phyloP scores from a whole-genome alignment of 1,140 invertebrate species.

The Ips nitidus region DNA sequence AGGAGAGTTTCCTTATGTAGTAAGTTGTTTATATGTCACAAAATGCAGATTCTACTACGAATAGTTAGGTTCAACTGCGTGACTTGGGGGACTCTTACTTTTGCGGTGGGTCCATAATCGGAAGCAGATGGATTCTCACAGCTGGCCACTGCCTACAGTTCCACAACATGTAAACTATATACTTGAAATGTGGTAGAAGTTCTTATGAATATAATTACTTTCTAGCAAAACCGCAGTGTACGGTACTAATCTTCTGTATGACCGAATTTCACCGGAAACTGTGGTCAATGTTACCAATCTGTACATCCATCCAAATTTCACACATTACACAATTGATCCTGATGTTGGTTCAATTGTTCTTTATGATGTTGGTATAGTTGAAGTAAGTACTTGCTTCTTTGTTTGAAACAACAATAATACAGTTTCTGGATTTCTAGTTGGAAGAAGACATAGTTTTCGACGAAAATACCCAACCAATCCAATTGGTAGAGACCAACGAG shows the following conservation, averaged over 20 bases:
- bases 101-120: constrained; percentile 1
- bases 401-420: too few relatives aligned
- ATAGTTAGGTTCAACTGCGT: neutral
- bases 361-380: neutral
- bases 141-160: neutral
- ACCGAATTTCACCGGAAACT: neutral
- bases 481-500: neutral
- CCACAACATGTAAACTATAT: too few relatives aligned
- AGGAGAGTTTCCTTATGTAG: neutral
- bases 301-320: neutral
- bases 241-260: neutral
- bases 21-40: neutral
- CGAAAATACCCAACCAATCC: neutral
- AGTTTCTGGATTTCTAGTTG: neutral
- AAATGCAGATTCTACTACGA: too few relatives aligned
- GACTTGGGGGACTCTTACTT: neutral
- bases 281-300: neutral
- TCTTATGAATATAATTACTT: neutral
- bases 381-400: neutral
- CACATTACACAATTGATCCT: neutral
- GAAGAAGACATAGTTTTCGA: neutral
- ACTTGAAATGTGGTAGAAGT: too few relatives aligned
- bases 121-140: neutral
- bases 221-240: neutral
- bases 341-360: neutral